A percentile compares a stretch with the other conserved stretches of the same genome.
These are phyloP conservation scores for Apotomis capreana DNA, from an alignment of 2,888 invertebrate species.

Conservation along the genomic window DNA sequence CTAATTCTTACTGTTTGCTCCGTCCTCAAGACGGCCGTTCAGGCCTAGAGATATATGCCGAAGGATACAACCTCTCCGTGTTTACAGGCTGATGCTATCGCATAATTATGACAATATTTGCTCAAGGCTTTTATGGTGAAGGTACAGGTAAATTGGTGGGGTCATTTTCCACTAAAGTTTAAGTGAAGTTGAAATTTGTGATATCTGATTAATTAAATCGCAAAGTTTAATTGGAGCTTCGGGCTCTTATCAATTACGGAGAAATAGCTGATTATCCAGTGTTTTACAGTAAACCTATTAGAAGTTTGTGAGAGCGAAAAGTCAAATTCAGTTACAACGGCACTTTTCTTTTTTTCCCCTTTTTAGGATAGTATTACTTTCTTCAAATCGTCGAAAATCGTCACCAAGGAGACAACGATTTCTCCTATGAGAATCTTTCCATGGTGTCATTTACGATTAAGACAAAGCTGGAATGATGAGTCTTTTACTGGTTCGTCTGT, in stretches of 20 bases:
- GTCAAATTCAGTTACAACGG: background rate
- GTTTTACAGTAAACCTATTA: slow-evolving; percentile 14
- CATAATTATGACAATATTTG: slow-evolving; percentile 82
- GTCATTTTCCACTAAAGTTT: slow-evolving; percentile 42
- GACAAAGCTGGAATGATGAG: no score
- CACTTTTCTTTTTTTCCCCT: background rate
- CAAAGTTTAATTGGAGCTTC: slow-evolving; percentile 47
- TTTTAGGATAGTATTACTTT: background rate
- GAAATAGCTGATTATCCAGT: slow-evolving; percentile 30
- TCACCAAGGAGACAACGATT: background rate
- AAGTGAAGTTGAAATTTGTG: slow-evolving; percentile 47
- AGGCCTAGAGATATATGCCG: slow-evolving; percentile 71
- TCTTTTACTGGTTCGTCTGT: no score
- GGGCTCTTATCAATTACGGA: slow-evolving; percentile 35
- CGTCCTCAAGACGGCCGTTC: slow-evolving; percentile 58
- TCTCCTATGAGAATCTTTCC: no score
- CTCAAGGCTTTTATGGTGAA: slow-evolving; percentile 68
- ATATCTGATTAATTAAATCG: slow-evolving; percentile 60
- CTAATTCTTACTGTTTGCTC: slow-evolving; percentile 51
- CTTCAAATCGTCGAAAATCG: background rate
- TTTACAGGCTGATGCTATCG: slow-evolving; percentile 80
- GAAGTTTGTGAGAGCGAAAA: background rate
- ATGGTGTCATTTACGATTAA: no score
- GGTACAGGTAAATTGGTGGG: slow-evolving; percentile 49
- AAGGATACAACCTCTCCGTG: slow-evolving; percentile 72